Evolutionary conservation across 2,888 invertebrate species (phyloP).

Genomic region (Aphelenchoides bicaudatus): DNA sequence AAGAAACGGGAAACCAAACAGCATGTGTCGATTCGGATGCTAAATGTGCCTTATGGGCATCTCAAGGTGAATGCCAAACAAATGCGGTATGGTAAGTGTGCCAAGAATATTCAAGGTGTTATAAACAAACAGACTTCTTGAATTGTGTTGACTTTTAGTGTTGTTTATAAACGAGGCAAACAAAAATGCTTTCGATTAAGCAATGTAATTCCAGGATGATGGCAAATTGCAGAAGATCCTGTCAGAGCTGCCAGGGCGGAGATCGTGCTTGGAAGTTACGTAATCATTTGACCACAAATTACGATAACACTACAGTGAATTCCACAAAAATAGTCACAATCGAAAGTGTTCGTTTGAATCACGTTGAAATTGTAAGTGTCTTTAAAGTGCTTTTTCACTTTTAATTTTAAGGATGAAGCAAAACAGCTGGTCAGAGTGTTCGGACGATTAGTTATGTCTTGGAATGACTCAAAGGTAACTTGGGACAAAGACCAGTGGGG

Average conservation of each 20-base stretch:
- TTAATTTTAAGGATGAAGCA: slow-evolving; percentile 48
- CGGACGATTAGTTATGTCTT: slow-evolving; percentile 57
- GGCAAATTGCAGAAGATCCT: slow-evolving; percentile 60
- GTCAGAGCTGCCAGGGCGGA: slow-evolving; percentile 60
- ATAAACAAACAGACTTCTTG: too few relatives aligned
- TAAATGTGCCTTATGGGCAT: slow-evolving; percentile 59
- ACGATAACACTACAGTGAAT: slow-evolving; percentile 45
- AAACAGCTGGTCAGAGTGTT: slow-evolving; percentile 53
- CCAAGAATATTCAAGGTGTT: too few relatives aligned
- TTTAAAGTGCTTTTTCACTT: background rate
- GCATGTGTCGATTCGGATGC: slow-evolving; percentile 57
- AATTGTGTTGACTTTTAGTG: too few relatives aligned
- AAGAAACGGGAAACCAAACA: slow-evolving; percentile 8
- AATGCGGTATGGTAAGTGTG: slow-evolving; percentile 59
- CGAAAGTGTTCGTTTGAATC: slow-evolving; percentile 56
- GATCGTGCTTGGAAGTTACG: slow-evolving; percentile 59
- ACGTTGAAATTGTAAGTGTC: slow-evolving; percentile 50
- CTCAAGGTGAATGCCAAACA: slow-evolving; percentile 58
- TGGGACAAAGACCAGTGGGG: slow-evolving; percentile 61
- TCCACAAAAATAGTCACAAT: slow-evolving; percentile 44
- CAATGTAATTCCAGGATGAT: slow-evolving; percentile 55
- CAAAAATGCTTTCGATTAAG: background rate
- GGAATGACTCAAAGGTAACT: slow-evolving; percentile 58
- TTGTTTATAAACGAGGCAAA: background rate
- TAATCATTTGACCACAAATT: slow-evolving; percentile 48